Percentiles rank a stretch among this genome's conserved stretches.
These are phyloP conservation scores for Aspidiotus destructor DNA, from an alignment of 2,888 invertebrate genomes.

Conservation along the genomic window DNA sequence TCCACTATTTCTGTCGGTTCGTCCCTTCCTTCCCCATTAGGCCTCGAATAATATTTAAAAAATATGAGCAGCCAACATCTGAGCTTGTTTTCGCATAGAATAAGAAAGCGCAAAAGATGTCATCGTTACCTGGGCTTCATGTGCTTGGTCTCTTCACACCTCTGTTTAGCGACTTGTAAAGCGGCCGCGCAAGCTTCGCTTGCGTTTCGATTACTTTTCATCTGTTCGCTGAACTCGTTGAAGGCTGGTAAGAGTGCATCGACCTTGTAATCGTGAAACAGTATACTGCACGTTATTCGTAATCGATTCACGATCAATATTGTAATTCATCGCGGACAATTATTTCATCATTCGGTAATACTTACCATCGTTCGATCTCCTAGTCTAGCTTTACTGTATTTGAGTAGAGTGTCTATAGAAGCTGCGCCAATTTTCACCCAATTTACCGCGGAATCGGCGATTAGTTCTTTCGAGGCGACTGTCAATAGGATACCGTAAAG, in stretches of 20 bases:
- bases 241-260: conserved; percentile 26
- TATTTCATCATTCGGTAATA: neutral
- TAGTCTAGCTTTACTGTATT: conserved; percentile 60
- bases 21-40: too few relatives aligned
- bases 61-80: too few relatives aligned
- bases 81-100: too few relatives aligned
- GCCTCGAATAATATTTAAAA: too few relatives aligned
- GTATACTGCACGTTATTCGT: neutral
- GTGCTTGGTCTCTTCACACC: conserved; percentile 47
- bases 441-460: conserved; percentile 37
- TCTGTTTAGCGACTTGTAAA: conserved; percentile 44
- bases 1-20: too few relatives aligned
- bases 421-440: conserved; percentile 51
- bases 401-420: conserved; percentile 52
- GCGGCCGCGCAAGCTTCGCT: conserved; percentile 41
- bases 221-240: conserved; percentile 14
- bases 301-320: conserved; percentile 3
- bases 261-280: conserved; percentile 9
- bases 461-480: conserved; percentile 40
- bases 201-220: conserved; percentile 1
- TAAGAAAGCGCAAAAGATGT: too few relatives aligned
- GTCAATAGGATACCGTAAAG: conserved; percentile 63
- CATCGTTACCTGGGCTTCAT: conserved; percentile 48
- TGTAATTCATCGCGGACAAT: neutral
- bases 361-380: conserved; percentile 68